These are phyloP conservation scores for Strigamia crassipes DNA, from an alignment of 2,888 invertebrate genomes.

Conservation along the genomic window DNA sequence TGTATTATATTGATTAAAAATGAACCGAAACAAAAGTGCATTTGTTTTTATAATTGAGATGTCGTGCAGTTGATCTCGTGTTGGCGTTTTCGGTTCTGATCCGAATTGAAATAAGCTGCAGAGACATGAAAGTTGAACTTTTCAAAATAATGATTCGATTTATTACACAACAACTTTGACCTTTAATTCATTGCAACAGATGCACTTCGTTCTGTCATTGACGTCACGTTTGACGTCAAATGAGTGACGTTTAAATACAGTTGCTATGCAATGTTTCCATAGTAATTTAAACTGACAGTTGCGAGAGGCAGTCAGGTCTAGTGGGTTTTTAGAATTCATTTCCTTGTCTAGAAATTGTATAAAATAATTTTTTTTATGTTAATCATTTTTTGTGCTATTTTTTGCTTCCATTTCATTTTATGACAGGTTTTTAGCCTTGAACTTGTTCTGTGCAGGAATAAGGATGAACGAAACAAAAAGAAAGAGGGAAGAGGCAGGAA, in stretches of 20 bases:
- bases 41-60: not conserved
- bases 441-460: not conserved
- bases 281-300: not conserved
- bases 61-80: not conserved
- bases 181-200: conserved; percentile 13
- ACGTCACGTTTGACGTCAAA: conserved; percentile 7
- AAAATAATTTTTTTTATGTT: not conserved
- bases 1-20: not conserved
- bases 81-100: not conserved
- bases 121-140: not conserved
- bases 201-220: not conserved
- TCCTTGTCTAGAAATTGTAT: not conserved
- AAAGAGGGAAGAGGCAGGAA: not conserved
- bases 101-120: no score
- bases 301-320: not conserved
- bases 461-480: not conserved
- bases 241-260: not conserved
- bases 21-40: not conserved
- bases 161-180: conserved; percentile 13
- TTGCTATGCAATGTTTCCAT: conserved; percentile 1
- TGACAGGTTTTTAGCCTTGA: not conserved
- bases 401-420: no score
- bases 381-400: not conserved
- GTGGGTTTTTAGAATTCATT: not conserved
- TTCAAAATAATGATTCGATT: not conserved